Percentiles rank a stretch among this genome's conserved stretches.
Conservation (phyloP, 2,888 invertebrate species). For the Meteorus colon region DNA sequence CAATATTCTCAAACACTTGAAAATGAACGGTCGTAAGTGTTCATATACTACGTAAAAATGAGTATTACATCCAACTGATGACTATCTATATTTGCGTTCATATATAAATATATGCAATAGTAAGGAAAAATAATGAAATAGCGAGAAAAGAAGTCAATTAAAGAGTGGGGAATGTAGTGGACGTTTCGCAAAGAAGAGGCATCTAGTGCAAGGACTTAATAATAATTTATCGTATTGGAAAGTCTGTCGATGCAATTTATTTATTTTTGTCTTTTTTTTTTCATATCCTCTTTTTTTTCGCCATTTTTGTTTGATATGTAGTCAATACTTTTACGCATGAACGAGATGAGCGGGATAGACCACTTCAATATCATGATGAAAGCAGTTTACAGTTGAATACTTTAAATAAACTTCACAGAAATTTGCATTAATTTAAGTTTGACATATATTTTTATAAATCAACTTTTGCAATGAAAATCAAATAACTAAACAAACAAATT, state of each 20-base stretch:
- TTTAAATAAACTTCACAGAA: not conserved
- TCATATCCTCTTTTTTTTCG: slow-evolving; percentile 29
- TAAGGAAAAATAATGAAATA: not conserved
- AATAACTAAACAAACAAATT: too few relatives aligned
- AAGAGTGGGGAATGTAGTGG: slow-evolving; percentile 33
- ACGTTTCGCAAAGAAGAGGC: slow-evolving; percentile 60
- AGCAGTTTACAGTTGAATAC: not conserved
- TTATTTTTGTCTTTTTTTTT: slow-evolving; percentile 50
- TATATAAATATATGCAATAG: slow-evolving; percentile 22
- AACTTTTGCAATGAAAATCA: not conserved
- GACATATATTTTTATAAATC: not conserved
- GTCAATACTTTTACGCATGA: not conserved
- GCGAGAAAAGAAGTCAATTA: not conserved
- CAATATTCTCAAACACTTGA: not conserved
- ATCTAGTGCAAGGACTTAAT: slow-evolving; percentile 60
- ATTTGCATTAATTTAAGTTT: not conserved
- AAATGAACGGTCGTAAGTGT: too few relatives aligned
- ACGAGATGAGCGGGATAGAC: not conserved
- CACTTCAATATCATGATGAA: not conserved
- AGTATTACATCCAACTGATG: slow-evolving; percentile 44
- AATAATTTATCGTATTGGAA: slow-evolving; percentile 50
- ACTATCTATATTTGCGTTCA: slow-evolving; percentile 35
- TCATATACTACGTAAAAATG: slow-evolving; percentile 26
- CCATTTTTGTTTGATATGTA: not conserved
- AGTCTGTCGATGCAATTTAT: slow-evolving; percentile 48